Base-by-base conservation (phyloP, 2,113 vertebrate species). In the Crocuta crocuta region DNA sequence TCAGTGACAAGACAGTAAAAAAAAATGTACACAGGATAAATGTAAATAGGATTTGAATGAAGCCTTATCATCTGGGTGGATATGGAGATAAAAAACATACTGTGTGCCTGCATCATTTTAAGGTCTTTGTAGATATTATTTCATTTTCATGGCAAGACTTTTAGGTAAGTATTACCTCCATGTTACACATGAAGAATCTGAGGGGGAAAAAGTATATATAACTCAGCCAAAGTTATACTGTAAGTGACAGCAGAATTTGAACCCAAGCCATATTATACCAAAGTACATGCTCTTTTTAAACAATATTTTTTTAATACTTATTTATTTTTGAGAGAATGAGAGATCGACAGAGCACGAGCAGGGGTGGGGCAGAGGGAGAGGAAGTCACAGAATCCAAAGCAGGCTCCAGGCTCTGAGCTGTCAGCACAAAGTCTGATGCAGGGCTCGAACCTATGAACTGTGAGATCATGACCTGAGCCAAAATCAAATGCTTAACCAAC, bases 181-280 rank as follows among this genome's bases (percentile, higher is more conserved):
- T 82, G 81, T 95, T 84, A 84, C 13, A 53, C 4, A n/a, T 87
- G 68, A 95, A 95, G 39, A 85, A 65, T 88, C 48, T 63, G 17
- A 82, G 28, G 61, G 33, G 11, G 89, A 61, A 45, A 87, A 50
- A 61, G 1, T 70, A n/a, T 70, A 24, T 0, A 7, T 84, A 95
- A 91, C n/a, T 80, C 94, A 91, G 21, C 43, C n/a, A 89, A 91
- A 92, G n/a, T 88, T n/a, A 58, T 58, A 87, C 21, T 12, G 15
- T 91, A 58, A 53, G n/a, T 91, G 63, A 66, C 71, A 92, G 58
- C 26, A 93, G 45, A 91, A 82, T 81, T 86, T 93, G 82, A 89
- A 89, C 24, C 39, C 35, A 88, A 90, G 48, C 53, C 81, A 8
- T 76, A 26, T 96, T 48, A 90, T 33, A 63, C 19, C 28, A 95